phyloP scores from a whole-genome alignment of 1,140 invertebrate species.

The Akabosia matsudoensis region DNA sequence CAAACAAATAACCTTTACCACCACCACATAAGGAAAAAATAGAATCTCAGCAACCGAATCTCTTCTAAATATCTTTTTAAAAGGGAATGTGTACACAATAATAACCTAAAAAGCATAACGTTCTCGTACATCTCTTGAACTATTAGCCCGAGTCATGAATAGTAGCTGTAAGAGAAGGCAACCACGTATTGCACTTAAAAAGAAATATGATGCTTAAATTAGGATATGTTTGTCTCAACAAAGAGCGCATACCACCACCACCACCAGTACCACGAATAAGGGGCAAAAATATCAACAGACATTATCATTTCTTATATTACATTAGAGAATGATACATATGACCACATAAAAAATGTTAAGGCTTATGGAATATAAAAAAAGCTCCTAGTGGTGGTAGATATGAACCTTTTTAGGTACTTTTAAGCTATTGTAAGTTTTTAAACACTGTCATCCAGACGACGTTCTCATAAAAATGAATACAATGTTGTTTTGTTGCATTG shows the following conservation, averaged over 20 bases:
- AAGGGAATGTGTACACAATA: background rate
- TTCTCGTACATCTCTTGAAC: background rate
- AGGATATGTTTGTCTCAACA: conserved; percentile 9
- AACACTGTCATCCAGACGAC: background rate
- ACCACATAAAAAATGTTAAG: background rate
- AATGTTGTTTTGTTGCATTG: background rate
- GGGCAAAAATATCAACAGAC: too few relatives aligned
- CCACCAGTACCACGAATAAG: too few relatives aligned
- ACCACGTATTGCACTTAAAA: background rate
- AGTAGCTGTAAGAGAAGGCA: background rate
- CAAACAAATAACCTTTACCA: too few relatives aligned
- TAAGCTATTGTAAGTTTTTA: conserved; percentile 5
- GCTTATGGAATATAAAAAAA: background rate
- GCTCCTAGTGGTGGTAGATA: background rate
- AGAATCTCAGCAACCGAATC: too few relatives aligned
- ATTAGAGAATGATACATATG: background rate
- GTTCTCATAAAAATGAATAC: conserved; percentile 1
- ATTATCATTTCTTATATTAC: too few relatives aligned
- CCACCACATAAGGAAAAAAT: too few relatives aligned
- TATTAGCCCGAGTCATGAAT: too few relatives aligned
- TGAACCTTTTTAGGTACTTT: background rate
- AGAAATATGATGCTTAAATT: conserved; percentile 25
- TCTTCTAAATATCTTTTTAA: too few relatives aligned
- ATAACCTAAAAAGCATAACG: background rate
- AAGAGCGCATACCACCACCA: background rate